Evolutionary conservation across 1,140 invertebrate genomes (phyloP).

Genomic region (Hyposmocoma kahamanoa): DNA sequence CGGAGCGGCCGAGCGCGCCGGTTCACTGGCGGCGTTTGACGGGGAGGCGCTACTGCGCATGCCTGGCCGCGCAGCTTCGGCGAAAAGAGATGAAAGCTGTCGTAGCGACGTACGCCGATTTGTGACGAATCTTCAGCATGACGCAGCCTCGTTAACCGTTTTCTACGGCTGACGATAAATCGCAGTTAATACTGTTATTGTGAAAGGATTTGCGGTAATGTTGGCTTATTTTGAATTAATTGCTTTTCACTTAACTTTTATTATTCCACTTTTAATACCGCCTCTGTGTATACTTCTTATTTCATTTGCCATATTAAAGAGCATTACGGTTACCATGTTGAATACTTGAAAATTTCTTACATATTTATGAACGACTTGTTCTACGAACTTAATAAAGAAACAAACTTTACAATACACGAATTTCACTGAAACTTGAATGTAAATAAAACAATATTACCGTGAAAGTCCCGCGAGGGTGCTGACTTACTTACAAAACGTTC

Average conservation of each 20-base stretch:
- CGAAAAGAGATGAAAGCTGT: slow-evolving; percentile 32
- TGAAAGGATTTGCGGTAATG: slow-evolving; percentile 28
- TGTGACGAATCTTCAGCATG: slow-evolving; percentile 34
- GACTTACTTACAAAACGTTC: slow-evolving; percentile 22
- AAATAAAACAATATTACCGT: no score
- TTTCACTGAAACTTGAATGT: no score
- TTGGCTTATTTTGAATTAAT: slow-evolving; percentile 14
- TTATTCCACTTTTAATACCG: no score
- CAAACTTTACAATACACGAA: no score
- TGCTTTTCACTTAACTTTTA: no score
- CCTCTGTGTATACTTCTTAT: no score
- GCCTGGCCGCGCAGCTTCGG: slow-evolving; percentile 48
- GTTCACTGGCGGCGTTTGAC: slow-evolving; percentile 48
- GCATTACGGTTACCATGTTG: no score
- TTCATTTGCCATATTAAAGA: no score
- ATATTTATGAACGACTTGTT: no score
- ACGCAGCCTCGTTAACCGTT: slow-evolving; percentile 45
- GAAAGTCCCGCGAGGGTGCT: slow-evolving; percentile 11
- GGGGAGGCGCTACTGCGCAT: slow-evolving; percentile 46
- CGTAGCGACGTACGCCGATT: slow-evolving; percentile 33
- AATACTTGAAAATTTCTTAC: no score
- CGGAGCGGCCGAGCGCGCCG: slow-evolving; percentile 39
- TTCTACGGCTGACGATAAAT: slow-evolving; percentile 49
- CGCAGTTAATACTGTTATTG: slow-evolving; percentile 58
- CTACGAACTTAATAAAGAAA: no score